Conservation (phyloP, 2,113 vertebrate species). For the Salvelinus sp. region DNA sequence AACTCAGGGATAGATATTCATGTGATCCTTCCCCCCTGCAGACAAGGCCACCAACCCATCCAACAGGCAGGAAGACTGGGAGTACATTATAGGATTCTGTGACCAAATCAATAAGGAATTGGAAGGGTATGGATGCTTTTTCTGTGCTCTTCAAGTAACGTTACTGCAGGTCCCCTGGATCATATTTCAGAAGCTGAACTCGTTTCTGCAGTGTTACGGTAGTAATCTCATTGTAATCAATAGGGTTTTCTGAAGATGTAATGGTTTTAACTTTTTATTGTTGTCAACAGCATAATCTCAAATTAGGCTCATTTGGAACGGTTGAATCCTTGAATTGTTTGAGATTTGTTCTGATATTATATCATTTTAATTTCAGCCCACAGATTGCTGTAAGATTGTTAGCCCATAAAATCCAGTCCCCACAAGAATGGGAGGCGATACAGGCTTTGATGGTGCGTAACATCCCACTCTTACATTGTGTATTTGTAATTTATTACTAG, state of each 20-base stretch:
- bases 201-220: no score
- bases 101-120: conserved; percentile 96
- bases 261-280: background rate
- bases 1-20: background rate
- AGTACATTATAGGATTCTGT: conserved; percentile 94
- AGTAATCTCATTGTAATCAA: no score
- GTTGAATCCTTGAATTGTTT: background rate
- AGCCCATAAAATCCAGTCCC: conserved; percentile 95
- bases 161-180: background rate
- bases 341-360: background rate
- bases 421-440: conserved; percentile 93
- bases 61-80: conserved; percentile 95
- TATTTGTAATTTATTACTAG: no score
- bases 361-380: conserved; percentile 75
- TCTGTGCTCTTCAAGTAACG: background rate
- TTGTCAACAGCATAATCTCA: background rate
- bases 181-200: background rate
- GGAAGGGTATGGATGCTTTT: conserved; percentile 81
- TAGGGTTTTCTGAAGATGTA: background rate
- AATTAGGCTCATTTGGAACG: background rate
- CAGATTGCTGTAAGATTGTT: conserved; percentile 90
- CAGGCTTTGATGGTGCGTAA: conserved; percentile 88
- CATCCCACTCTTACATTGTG: background rate
- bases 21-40: conserved; percentile 56
- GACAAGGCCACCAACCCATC: conserved; percentile 94